Base-by-base conservation (phyloP, 2,888 invertebrate species). In the Ophion costatus region DNA sequence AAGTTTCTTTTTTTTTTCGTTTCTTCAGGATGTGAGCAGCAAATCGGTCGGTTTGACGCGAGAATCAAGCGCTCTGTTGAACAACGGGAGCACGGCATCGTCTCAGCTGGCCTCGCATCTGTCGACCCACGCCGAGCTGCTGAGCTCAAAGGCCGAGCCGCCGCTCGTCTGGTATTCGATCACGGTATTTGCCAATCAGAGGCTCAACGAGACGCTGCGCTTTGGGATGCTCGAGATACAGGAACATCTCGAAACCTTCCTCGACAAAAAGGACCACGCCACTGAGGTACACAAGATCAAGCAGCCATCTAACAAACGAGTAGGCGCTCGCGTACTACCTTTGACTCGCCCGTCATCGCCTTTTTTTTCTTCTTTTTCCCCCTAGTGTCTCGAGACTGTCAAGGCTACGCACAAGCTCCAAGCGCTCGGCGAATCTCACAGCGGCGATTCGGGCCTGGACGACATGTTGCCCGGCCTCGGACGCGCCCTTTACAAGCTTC, bases 201-300 rank as follows among this genome's bases (percentile, higher is more conserved):
- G 96, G 79, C 95, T 98, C 10, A 95, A 97, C 7, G 98, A 99
- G 93, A 96, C 97, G 2, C 95, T 99, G 77, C 96, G 98, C 74
- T 98, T 97, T 93, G 97, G 97, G 87, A 96, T 98, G 91, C 95
- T 99, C 59, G 98, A 99, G 94, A 97, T 99, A 88, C 98, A 98
- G 90, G 99, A 99, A 91, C 99, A 99, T 93, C 95, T 98, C 88
- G 99, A 99, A 93, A 99, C 98, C 0, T 98, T 98, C 93, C 96
- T 98, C 89, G 98, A 99, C 93, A 96, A 98, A 83, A 96, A 97
- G 89, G 98, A 99, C 92, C 98, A 98, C 91, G 97, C 98, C 0
- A 94, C 96, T 0, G 97, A 97, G 96, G 97, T 97, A 92, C 6
- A 42, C 6, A 38, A 38, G 9, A 38, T 17, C 51, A 5, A 14